Conservation (phyloP, 2,888 invertebrate genomes). For the Gortyna flavago region DNA sequence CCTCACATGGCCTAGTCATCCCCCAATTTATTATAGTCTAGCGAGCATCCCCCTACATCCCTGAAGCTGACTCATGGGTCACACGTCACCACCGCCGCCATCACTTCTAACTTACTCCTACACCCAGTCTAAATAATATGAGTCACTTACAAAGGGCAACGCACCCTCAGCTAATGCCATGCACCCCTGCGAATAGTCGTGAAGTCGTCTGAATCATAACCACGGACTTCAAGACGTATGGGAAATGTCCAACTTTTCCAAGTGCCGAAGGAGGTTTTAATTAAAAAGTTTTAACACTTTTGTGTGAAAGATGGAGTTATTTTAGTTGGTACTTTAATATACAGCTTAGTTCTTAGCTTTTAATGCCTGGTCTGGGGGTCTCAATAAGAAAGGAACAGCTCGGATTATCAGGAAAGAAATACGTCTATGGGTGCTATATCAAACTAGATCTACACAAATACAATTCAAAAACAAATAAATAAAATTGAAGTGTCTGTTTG, state of each 20-base stretch:
- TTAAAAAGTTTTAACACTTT: conserved; percentile 57
- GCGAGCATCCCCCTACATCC: background rate
- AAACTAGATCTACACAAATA: background rate
- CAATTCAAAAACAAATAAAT: no score
- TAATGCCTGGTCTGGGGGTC: background rate
- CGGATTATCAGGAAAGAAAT: background rate
- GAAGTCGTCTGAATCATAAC: conserved; percentile 65
- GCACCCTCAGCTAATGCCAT: conserved; percentile 67
- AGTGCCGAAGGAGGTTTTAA: conserved; percentile 46
- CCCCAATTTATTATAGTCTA: conserved; percentile 14
- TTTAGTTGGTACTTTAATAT: background rate
- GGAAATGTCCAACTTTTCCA: conserved; percentile 51
- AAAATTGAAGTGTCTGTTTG: no score
- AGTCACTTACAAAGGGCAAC: conserved; percentile 71
- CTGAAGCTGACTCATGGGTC: conserved; percentile 31
- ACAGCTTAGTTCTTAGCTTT: background rate
- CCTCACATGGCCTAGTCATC: conserved; percentile 6
- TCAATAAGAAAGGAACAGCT: background rate
- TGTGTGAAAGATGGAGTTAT: conserved; percentile 22
- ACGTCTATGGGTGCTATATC: background rate
- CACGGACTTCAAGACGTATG: conserved; percentile 63
- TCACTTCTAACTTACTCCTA: conserved; percentile 33
- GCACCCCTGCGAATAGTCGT: conserved; percentile 67
- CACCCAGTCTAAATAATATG: conserved; percentile 57
- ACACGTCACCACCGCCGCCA: conserved; percentile 15